A percentile compares a stretch with the other conserved stretches of the same genome.
phyloP scores from a whole-genome alignment of 2,888 invertebrate species.

The Tenthredo livida region DNA sequence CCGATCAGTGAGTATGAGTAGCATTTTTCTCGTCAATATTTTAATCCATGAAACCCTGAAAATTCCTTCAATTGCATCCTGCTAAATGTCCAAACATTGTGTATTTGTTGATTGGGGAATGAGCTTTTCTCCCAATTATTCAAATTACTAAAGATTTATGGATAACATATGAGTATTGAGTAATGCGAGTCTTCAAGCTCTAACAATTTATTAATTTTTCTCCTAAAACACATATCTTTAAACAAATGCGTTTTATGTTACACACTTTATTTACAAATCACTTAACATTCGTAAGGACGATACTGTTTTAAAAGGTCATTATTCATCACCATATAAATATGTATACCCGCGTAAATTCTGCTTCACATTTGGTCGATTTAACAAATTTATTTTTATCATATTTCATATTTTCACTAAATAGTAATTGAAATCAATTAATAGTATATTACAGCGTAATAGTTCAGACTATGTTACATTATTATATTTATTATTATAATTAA shows the following conservation, averaged over 20 bases:
- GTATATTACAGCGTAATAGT: slow-evolving; percentile 14
- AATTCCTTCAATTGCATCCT: neutral
- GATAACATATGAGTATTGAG: neutral
- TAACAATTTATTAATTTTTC: slow-evolving; percentile 51
- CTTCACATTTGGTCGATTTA: slow-evolving; percentile 49
- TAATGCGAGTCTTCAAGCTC: slow-evolving; percentile 28
- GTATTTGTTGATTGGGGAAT: neutral
- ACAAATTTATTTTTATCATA: slow-evolving; percentile 26
- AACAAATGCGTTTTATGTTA: slow-evolving; percentile 54
- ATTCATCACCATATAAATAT: slow-evolving; percentile 37
- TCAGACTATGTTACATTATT: slow-evolving; percentile 15
- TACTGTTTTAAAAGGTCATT: slow-evolving; percentile 22
- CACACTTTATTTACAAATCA: slow-evolving; percentile 65
- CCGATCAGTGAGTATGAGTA: slow-evolving; percentile 69
- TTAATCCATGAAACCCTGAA: slow-evolving; percentile 47
- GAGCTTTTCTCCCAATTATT: neutral
- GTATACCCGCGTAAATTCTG: slow-evolving; percentile 46
- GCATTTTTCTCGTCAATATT: slow-evolving; percentile 18
- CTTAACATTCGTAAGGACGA: slow-evolving; percentile 8
- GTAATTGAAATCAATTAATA: slow-evolving; percentile 1
- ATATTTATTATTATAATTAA: neutral
- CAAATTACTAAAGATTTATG: neutral
- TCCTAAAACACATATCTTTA: slow-evolving; percentile 60
- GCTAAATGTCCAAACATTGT: neutral
- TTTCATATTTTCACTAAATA: slow-evolving; percentile 18